phyloP scores from a whole-genome alignment of 30 jellyfish, hydroid and myxozoan genomes.

The Sanderia malayensis region DNA sequence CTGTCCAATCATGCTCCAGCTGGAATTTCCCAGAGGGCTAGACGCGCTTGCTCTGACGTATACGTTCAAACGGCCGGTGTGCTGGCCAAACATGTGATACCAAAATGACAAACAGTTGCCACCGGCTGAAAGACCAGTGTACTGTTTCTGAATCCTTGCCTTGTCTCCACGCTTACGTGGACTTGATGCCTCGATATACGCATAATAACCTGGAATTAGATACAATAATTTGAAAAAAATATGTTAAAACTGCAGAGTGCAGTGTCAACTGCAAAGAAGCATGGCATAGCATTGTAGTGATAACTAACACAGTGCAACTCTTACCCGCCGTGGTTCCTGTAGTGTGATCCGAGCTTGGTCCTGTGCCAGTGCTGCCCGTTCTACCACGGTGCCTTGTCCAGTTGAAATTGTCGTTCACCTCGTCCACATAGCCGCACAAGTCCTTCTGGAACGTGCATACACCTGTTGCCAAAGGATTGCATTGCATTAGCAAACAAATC shows the following conservation, averaged over 20 bases:
- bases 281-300: too few relatives aligned
- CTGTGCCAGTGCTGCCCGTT: constrained; percentile 77
- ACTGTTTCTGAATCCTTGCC: constrained; percentile 47
- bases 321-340: too few relatives aligned
- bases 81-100: constrained; percentile 83
- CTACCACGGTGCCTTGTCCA: constrained; percentile 90
- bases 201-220: constrained; percentile 52
- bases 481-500: too few relatives aligned
- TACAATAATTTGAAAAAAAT: too few relatives aligned
- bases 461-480: too few relatives aligned
- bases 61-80: constrained; percentile 60
- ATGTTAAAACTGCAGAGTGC: too few relatives aligned
- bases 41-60: constrained; percentile 10
- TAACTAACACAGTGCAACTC: too few relatives aligned
- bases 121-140: constrained; percentile 52
- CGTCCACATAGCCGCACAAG: constrained; percentile 74
- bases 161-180: constrained; percentile 47
- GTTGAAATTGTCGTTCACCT: constrained; percentile 69
- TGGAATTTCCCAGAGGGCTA: constrained; percentile 7
- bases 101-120: constrained; percentile 81
- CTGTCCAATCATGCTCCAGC: constrained; percentile 73
- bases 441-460: constrained; percentile 88
- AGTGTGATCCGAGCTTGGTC: constrained; percentile 91
- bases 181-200: constrained; percentile 72
- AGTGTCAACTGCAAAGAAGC: too few relatives aligned